These are phyloP conservation scores for Gnatocerus cornutus DNA, from an alignment of 2,888 invertebrate species.

Conservation along the genomic window DNA sequence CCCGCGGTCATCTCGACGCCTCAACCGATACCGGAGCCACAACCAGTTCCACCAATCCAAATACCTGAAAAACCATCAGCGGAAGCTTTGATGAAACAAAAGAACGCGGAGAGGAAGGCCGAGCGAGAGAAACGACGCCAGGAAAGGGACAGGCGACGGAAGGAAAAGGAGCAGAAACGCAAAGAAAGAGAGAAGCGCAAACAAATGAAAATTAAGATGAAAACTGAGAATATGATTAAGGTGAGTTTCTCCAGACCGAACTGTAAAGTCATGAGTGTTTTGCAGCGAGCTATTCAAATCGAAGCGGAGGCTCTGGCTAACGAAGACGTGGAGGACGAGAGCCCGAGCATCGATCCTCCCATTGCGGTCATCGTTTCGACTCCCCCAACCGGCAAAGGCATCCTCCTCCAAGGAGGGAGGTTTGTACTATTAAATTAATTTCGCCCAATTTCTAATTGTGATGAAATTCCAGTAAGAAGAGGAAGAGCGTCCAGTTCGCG, in stretches of 20 bases:
- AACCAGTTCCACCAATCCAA: constrained; percentile 24
- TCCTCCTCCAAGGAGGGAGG: constrained; percentile 74
- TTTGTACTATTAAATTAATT: constrained; percentile 22
- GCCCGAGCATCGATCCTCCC: constrained; percentile 63
- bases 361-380: constrained; percentile 56
- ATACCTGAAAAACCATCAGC: constrained; percentile 58
- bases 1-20: constrained; percentile 65
- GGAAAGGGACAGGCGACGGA: constrained; percentile 67
- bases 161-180: constrained; percentile 67
- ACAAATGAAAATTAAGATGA: constrained; percentile 66
- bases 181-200: constrained; percentile 67
- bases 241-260: constrained; percentile 55
- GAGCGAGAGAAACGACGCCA: constrained; percentile 66
- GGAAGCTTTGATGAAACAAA: constrained; percentile 63
- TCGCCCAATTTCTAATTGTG: too few species aligned
- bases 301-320: constrained; percentile 56
- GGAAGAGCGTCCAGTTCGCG: constrained; percentile 76
- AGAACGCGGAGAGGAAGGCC: constrained; percentile 65
- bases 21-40: constrained; percentile 47
- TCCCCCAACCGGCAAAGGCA: constrained; percentile 71
- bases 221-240: constrained; percentile 70
- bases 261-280: background rate
- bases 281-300: constrained; percentile 61
- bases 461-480: constrained; percentile 52
- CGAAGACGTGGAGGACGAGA: constrained; percentile 55